Base-by-base conservation (phyloP, 2,113 vertebrate genomes). In the Toxotes chatareus region DNA sequence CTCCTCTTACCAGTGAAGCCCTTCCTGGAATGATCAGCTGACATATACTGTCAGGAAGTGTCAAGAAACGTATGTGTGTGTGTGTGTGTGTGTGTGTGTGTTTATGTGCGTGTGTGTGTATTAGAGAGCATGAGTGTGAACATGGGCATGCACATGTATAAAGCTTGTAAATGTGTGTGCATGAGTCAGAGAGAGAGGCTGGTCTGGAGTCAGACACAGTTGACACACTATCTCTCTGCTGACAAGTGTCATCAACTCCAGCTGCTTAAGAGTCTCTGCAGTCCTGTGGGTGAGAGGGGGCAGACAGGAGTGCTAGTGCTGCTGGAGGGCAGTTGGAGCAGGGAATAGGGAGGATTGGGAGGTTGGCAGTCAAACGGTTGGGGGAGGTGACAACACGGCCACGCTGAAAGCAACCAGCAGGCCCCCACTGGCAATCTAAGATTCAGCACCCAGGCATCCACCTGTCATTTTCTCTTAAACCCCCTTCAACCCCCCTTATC, bases 241-340 rank as follows among this genome's bases (percentile, higher is more conserved):
- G 94, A 93, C 94, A 95, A 93, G 91, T 87, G 80, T 93, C 92
- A 75, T 90, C 84, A 81, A 36, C 86, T 86, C 47, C 73, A 88
- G 86, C 88, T 91, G 88, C 92, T 91, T 17, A 16, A 85, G 90
- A 82, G 67, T 73, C 76, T 86, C 79, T 82, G 76, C 85, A 90
- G 91, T 88, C 76, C 44, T 65, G 34, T 2, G 88, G 76, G 86
- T 78, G 82, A 83, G 76, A 74, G 75, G 79, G 67, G 76, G 76
- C 70, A 89, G 82, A 80, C 63, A 71, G 85, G 76, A 86, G 84
- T 65, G 72, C 65, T 65, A 76, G 74, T 71, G 73, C 76, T 76
- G 72, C 78, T 44, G 76, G 63, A 75, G 76, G 65, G 55, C 34
- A 68, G 84, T 34, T 38, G 13, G 67, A 56, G 40, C 56, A 8